Evolutionary conservation across 2,113 vertebrate species (phyloP).

Genomic region (Brachypodius melanocephalos): DNA sequence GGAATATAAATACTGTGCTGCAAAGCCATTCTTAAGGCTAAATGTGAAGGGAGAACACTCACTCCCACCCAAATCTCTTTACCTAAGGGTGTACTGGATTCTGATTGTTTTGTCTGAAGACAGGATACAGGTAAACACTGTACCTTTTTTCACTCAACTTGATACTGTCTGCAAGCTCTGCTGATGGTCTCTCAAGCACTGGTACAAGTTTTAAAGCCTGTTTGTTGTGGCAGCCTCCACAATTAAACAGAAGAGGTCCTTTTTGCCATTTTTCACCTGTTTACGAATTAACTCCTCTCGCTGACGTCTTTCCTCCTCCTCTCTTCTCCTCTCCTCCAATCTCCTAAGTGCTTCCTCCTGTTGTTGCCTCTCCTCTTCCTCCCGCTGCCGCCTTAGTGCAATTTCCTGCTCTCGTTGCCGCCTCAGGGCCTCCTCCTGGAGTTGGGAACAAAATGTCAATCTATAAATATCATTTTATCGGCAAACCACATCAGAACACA

Average conservation of each 20-base stretch:
- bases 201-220: not conserved
- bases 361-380: constrained; percentile 91
- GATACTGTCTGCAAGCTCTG: not conserved
- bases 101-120: not conserved
- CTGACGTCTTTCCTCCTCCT: constrained; percentile 91
- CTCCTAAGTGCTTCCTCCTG: constrained; percentile 89
- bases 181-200: accelerated
- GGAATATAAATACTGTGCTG: not conserved
- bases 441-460: not conserved
- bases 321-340: constrained; percentile 87
- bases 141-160: not conserved
- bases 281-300: constrained; percentile 90
- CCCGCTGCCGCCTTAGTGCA: constrained; percentile 85
- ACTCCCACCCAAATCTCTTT: not conserved
- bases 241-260: not conserved
- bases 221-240: not conserved
- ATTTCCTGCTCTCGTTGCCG: constrained; percentile 85
- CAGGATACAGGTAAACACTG: not conserved
- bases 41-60: not conserved
- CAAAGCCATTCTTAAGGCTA: not conserved
- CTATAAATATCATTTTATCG: not conserved
- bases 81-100: not conserved
- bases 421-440: constrained; percentile 80
- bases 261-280: constrained; percentile 76
- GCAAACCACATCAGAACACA: not conserved